Conservation (phyloP, 2,797 vertebrate genomes). For the Darevskia mixta region DNA sequence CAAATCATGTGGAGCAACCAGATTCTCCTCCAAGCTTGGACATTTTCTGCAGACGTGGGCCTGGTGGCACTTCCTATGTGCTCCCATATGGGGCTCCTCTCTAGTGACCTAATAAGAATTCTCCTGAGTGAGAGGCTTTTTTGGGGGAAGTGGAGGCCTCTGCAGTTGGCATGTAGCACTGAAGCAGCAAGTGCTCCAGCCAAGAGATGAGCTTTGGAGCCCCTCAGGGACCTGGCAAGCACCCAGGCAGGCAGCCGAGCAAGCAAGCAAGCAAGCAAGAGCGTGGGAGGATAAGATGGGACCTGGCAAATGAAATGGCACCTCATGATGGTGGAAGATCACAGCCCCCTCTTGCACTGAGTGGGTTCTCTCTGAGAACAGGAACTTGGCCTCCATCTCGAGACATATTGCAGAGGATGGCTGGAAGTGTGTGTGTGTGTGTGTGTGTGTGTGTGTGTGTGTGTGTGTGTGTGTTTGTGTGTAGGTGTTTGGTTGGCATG, state of each 20-base stretch:
- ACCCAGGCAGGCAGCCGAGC: not conserved
- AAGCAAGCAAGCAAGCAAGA: not conserved
- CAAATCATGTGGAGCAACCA: not conserved
- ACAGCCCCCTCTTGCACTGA: not conserved
- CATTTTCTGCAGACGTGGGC: not conserved
- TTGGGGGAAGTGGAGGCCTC: not conserved
- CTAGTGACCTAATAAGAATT: not conserved
- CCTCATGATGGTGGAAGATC: not conserved
- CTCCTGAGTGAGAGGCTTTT: not conserved
- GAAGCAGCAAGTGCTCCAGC: not conserved
- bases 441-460: not conserved
- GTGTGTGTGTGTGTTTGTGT: not conserved
- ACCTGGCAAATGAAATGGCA: not conserved
- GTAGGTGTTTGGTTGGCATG: not conserved
- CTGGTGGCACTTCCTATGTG: not conserved
- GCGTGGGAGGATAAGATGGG: not conserved
- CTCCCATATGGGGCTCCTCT: not conserved
- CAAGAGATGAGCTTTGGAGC: not conserved
- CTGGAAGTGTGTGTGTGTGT: not conserved
- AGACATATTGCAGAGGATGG: not conserved
- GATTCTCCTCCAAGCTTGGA: not conserved
- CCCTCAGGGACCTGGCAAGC: not conserved
- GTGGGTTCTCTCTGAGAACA: not conserved
- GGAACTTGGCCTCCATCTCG: rapidly evolving
- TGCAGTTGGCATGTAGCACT: not conserved